A percentile compares a stretch with the other conserved stretches of the same genome.
Conservation (phyloP, 2,797 vertebrate species). For the Eleutherodactylus coqui region DNA sequence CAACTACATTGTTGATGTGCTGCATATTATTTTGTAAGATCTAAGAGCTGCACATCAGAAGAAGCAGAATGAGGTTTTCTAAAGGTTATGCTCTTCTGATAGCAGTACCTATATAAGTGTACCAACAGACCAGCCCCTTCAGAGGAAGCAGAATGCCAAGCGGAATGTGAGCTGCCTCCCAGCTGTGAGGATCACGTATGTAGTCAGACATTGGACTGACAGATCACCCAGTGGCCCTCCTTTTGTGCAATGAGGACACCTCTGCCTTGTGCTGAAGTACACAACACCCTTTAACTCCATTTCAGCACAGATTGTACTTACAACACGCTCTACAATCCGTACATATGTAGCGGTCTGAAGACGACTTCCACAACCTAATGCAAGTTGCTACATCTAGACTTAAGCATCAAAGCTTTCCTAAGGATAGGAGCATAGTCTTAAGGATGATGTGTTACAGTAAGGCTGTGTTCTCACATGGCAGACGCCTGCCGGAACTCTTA, state of each 20-base stretch:
- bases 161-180: slow-evolving; percentile 48
- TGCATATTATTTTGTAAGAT: background rate
- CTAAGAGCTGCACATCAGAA: background rate
- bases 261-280: background rate
- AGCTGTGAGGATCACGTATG: slow-evolving; percentile 46
- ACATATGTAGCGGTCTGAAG: background rate
- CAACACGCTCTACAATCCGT: slow-evolving; percentile 20
- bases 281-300: slow-evolving; percentile 42
- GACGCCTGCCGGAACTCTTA: too few species aligned
- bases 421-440: too few species aligned
- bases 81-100: background rate
- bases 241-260: slow-evolving; percentile 38
- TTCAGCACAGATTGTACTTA: slow-evolving; percentile 4
- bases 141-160: slow-evolving; percentile 27
- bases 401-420: too few species aligned
- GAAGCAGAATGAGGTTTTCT: background rate
- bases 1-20: background rate
- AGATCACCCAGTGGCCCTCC: slow-evolving; percentile 30
- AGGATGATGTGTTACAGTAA: too few species aligned
- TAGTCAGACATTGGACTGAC: slow-evolving; percentile 53
- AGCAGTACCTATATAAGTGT: slow-evolving; percentile 30
- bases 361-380: background rate
- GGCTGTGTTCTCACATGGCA: too few species aligned
- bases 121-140: slow-evolving; percentile 21
- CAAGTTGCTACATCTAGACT: too few species aligned